A percentile compares a stretch with the other conserved stretches of the same genome.
Conservation (phyloP, 2,113 vertebrate genomes). For the Formicarius rufipectus region DNA sequence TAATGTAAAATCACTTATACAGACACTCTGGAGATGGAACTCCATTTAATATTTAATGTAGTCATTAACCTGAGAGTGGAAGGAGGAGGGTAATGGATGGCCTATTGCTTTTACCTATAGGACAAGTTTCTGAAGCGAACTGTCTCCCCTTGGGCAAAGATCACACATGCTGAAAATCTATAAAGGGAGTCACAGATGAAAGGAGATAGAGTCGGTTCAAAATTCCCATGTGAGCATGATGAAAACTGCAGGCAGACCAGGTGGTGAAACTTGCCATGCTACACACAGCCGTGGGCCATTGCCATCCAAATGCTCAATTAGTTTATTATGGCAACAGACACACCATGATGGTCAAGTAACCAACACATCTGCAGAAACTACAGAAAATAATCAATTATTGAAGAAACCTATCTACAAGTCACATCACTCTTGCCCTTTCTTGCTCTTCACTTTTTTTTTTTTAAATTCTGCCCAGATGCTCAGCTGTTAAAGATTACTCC, state of each 20-base stretch:
- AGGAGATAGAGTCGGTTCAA: slow-evolving; percentile 51
- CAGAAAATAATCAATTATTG: slow-evolving; percentile 74
- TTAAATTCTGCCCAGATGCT: neutral
- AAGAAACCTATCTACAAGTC: slow-evolving; percentile 56
- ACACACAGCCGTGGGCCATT: neutral
- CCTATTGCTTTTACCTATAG: slow-evolving; percentile 63
- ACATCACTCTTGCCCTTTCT: neutral
- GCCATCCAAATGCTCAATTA: slow-evolving; percentile 66
- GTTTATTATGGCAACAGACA: slow-evolving; percentile 73
- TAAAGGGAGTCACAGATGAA: slow-evolving; percentile 72
- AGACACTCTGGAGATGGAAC: slow-evolving; percentile 72
- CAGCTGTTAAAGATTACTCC: neutral
- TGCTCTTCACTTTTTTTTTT: neutral
- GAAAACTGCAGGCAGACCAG: slow-evolving; percentile 22
- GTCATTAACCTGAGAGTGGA: slow-evolving; percentile 77
- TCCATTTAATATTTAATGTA: slow-evolving; percentile 78
- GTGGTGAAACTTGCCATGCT: neutral
- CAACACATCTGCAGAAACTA: slow-evolving; percentile 49
- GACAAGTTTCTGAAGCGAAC: slow-evolving; percentile 55
- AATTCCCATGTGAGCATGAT: slow-evolving; percentile 19
- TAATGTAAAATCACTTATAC: slow-evolving; percentile 78
- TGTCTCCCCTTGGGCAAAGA: slow-evolving; percentile 62
- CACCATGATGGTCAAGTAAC: slow-evolving; percentile 23
- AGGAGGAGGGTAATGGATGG: slow-evolving; percentile 72
- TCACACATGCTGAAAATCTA: slow-evolving; percentile 57